Conservation (phyloP, 2,797 vertebrate genomes). For the Lycodopsis pacificus region DNA sequence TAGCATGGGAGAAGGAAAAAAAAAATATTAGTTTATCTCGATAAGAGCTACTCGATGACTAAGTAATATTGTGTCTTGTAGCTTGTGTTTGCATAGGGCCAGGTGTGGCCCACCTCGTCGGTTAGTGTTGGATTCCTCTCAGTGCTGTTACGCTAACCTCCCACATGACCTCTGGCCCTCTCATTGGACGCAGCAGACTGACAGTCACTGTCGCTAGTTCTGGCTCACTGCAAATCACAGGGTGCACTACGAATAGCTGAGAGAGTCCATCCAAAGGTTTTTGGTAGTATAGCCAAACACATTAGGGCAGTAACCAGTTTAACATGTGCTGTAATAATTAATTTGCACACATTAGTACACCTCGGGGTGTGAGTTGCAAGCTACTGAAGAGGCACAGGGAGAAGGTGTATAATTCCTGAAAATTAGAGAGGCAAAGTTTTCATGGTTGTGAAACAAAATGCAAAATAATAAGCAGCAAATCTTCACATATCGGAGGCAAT, state of each 20-base stretch:
- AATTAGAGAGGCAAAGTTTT: background rate
- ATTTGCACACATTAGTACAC: background rate
- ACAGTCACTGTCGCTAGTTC: conserved; percentile 34
- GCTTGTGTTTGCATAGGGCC: conserved; percentile 13
- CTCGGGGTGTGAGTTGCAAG: background rate
- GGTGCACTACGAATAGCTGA: conserved; percentile 47
- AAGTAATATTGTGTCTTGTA: background rate
- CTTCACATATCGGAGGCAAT: background rate
- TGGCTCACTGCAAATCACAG: conserved; percentile 33
- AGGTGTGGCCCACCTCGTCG: conserved; percentile 8
- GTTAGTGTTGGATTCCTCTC: conserved; percentile 53
- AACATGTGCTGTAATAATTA: background rate
- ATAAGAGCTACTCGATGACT: background rate
- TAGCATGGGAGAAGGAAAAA: background rate
- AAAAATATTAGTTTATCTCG: background rate
- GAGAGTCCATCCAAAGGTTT: conserved; percentile 21
- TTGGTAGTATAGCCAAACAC: conserved; percentile 12
- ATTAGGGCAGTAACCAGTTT: conserved; percentile 3
- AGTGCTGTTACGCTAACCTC: conserved; percentile 27
- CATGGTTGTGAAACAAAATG: background rate
- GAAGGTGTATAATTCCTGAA: background rate
- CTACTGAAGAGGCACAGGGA: background rate
- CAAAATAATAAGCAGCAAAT: background rate
- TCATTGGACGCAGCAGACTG: conserved; percentile 44
- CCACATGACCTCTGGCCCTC: conserved; percentile 29